Conservation (phyloP, 2,888 invertebrate species). For the Anaspis maculata region DNA sequence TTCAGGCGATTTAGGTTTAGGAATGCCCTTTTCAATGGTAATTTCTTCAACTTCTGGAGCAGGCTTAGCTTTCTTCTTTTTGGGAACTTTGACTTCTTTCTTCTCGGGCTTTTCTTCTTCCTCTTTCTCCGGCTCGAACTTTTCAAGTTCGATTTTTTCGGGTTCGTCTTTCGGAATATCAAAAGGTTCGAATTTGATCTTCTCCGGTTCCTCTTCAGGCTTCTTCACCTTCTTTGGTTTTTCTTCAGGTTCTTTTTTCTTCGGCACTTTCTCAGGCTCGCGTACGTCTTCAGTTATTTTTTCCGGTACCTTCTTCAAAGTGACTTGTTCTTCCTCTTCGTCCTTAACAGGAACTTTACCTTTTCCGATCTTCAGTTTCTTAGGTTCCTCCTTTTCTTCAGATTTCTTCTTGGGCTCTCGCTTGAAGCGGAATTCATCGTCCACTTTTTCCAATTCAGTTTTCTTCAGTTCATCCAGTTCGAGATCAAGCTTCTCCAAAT, state of each 20-base stretch:
- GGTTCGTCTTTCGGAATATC: constrained; percentile 37
- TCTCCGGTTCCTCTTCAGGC: constrained; percentile 28
- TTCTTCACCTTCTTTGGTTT: constrained; percentile 11
- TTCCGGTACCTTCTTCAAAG: constrained; percentile 39
- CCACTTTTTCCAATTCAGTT: constrained; percentile 35
- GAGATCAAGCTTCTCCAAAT: constrained; percentile 42
- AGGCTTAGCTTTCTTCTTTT: constrained; percentile 40
- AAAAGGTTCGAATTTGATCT: constrained; percentile 36
- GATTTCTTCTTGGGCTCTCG: constrained; percentile 23
- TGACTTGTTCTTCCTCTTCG: constrained; percentile 30
- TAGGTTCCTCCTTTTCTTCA: constrained; percentile 22
- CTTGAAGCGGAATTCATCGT: constrained; percentile 29
- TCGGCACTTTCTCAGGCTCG: constrained; percentile 15
- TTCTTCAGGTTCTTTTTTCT: constrained; percentile 26
- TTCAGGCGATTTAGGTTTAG: constrained; percentile 26
- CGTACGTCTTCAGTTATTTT: constrained; percentile 30
- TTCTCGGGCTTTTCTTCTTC: constrained; percentile 31
- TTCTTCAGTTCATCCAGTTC: constrained; percentile 41
- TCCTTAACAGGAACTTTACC: constrained; percentile 35
- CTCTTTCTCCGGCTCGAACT: constrained; percentile 31
- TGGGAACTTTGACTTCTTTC: constrained; percentile 19
- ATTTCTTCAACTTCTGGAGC: constrained; percentile 15
- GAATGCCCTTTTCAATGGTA: constrained; percentile 21
- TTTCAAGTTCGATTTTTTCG: constrained; percentile 32
- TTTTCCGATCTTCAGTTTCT: constrained; percentile 34